Evolutionary conservation across 1,140 invertebrate genomes (phyloP).

Genomic region (Probaryconus sp.): DNA sequence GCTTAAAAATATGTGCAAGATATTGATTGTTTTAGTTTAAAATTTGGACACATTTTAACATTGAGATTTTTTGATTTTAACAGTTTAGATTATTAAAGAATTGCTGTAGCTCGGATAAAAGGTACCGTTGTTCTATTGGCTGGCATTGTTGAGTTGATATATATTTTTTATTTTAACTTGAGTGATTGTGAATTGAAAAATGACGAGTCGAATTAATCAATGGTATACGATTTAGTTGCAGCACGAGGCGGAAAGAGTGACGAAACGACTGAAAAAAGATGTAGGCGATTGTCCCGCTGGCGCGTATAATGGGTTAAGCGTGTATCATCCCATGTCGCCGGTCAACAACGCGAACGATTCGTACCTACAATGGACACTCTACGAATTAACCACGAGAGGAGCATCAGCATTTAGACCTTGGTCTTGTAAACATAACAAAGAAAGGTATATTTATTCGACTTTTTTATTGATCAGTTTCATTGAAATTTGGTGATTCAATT

Average conservation of each 20-base stretch:
- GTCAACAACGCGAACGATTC: constrained; percentile 70
- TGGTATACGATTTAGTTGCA: constrained; percentile 65
- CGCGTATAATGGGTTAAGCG: constrained; percentile 72
- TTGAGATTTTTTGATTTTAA: too few relatives aligned
- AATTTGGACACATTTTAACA: too few relatives aligned
- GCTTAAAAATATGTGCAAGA: too few relatives aligned
- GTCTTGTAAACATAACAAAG: constrained; percentile 76
- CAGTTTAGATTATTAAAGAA: too few relatives aligned
- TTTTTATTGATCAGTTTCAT: not conserved
- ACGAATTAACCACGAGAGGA: constrained; percentile 74
- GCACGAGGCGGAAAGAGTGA: constrained; percentile 72
- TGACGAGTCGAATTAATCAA: constrained; percentile 6
- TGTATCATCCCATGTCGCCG: constrained; percentile 72
- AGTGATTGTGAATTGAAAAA: constrained; percentile 14
- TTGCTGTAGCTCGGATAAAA: too few relatives aligned
- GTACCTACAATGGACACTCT: constrained; percentile 75
- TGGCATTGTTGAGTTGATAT: too few relatives aligned
- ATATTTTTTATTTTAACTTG: too few relatives aligned
- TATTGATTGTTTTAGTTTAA: too few relatives aligned
- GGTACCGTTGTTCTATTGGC: too few relatives aligned
- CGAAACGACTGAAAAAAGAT: constrained; percentile 75
- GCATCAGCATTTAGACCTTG: constrained; percentile 76
- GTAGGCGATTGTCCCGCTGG: constrained; percentile 70
- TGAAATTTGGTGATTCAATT: too few relatives aligned
- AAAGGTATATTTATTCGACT: constrained; percentile 64